Evolutionary conservation across 2,888 invertebrate species (phyloP).

Genomic region (Chironomus riparius): DNA sequence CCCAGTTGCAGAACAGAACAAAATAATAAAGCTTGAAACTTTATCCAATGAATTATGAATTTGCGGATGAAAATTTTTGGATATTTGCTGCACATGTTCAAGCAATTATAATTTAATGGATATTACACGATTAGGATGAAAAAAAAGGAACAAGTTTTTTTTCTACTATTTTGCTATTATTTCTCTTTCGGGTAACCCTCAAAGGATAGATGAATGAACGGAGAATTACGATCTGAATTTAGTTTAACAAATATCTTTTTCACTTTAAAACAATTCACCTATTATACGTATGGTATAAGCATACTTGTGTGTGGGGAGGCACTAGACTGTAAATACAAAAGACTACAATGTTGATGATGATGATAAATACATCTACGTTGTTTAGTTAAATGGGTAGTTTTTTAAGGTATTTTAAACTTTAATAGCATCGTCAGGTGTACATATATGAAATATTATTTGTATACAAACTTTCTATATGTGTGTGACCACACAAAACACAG

Average conservation of each 20-base stretch:
- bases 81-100: slow-evolving; percentile 3
- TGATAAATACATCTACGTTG: too few species aligned
- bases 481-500: not conserved
- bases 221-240: not conserved
- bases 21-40: not conserved
- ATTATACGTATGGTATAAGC: not conserved
- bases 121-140: not conserved
- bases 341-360: not conserved
- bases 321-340: not conserved
- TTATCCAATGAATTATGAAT: not conserved
- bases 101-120: slow-evolving; percentile 8
- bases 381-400: not conserved
- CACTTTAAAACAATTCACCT: not conserved
- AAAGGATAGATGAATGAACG: not conserved
- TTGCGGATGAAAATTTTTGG: not conserved
- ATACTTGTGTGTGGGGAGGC: not conserved
- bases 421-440: not conserved
- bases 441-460: not conserved
- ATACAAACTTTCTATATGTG: not conserved
- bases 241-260: not conserved
- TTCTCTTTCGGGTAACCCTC: not conserved
- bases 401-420: not conserved
- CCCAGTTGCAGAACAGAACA: not conserved
- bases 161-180: not conserved
- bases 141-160: not conserved